Percentiles rank a stretch among this genome's conserved stretches.
These are phyloP conservation scores for Paralichthys olivaceus DNA, from an alignment of 2,113 vertebrate species.

Conservation along the genomic window DNA sequence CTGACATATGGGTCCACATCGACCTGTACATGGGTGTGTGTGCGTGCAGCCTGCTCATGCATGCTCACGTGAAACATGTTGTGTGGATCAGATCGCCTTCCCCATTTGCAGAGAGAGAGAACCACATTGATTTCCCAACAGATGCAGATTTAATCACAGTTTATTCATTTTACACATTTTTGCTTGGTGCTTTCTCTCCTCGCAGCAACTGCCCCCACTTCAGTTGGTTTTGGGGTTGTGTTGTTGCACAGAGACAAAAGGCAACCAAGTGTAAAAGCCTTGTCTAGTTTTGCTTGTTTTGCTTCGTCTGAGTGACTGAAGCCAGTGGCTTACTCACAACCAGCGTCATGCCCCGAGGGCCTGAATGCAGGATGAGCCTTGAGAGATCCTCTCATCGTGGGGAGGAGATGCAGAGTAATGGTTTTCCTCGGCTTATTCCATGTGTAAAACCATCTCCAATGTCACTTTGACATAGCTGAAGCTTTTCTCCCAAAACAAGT, in stretches of 20 bases:
- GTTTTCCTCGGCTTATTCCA: constrained; percentile 11
- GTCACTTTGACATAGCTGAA: neutral
- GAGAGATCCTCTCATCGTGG: constrained; percentile 36
- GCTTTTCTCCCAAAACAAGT: constrained; percentile 4
- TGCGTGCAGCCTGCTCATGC: constrained; percentile 33
- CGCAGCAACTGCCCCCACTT: constrained; percentile 30
- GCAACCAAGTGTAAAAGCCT: constrained; percentile 62
- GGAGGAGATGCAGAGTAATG: constrained; percentile 31
- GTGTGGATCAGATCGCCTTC: constrained; percentile 6
- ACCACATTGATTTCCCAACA: neutral
- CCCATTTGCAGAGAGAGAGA: neutral
- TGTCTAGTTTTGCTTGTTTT: constrained; percentile 67
- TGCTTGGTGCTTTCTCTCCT: constrained; percentile 13
- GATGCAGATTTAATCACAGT: neutral
- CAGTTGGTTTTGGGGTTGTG: constrained; percentile 34
- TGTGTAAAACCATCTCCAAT: neutral
- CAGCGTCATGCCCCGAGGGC: constrained; percentile 44
- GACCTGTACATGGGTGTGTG: constrained; percentile 46
- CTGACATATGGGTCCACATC: constrained; percentile 63
- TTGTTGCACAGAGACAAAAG: constrained; percentile 46
- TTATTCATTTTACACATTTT: neutral
- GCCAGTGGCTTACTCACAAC: constrained; percentile 56
- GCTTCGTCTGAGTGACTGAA: constrained; percentile 65
- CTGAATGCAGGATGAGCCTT: constrained; percentile 64
- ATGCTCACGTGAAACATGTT: constrained; percentile 12